A percentile compares a stretch with the other conserved stretches of the same genome.
Conservation (phyloP, 2,113 vertebrate species). For the Corydoras maculifer region DNA sequence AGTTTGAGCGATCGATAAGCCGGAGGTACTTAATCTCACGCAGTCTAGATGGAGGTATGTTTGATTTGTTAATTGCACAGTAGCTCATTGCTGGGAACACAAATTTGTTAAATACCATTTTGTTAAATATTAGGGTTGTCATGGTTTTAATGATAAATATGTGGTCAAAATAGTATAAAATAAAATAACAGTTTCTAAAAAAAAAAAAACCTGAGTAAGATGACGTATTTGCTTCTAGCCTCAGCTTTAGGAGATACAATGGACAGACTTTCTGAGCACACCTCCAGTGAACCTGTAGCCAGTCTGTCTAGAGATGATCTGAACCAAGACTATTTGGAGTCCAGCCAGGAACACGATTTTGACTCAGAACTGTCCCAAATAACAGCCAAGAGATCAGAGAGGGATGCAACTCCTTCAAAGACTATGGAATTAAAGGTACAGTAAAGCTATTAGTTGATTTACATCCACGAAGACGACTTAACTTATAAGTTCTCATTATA, state of each 20-base stretch:
- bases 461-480: too few relatives aligned
- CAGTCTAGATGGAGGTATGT: conserved; percentile 90
- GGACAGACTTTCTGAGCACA: conserved; percentile 67
- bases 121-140: too few relatives aligned
- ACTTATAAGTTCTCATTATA: too few relatives aligned
- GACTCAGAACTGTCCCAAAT: conserved; percentile 60
- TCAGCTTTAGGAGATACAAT: conserved; percentile 86
- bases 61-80: not conserved
- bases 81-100: not conserved
- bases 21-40: conserved; percentile 93
- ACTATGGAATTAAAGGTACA: conserved; percentile 84
- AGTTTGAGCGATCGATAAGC: conserved; percentile 92
- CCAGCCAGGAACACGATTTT: conserved; percentile 65
- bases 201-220: not conserved
- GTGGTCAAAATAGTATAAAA: too few relatives aligned
- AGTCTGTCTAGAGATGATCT: conserved; percentile 66
- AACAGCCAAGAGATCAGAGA: conserved; percentile 40
- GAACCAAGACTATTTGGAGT: conserved; percentile 55
- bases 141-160: too few relatives aligned
- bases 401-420: conserved; percentile 18
- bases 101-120: too few relatives aligned
- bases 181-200: too few relatives aligned
- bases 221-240: conserved; percentile 51
- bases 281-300: conserved; percentile 62
- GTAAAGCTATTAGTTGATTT: not conserved